Evolutionary conservation across 2,888 invertebrate species (phyloP), one percentile per base, ranked within the genome.

Genomic region (Bimastos eiseni): DNA sequence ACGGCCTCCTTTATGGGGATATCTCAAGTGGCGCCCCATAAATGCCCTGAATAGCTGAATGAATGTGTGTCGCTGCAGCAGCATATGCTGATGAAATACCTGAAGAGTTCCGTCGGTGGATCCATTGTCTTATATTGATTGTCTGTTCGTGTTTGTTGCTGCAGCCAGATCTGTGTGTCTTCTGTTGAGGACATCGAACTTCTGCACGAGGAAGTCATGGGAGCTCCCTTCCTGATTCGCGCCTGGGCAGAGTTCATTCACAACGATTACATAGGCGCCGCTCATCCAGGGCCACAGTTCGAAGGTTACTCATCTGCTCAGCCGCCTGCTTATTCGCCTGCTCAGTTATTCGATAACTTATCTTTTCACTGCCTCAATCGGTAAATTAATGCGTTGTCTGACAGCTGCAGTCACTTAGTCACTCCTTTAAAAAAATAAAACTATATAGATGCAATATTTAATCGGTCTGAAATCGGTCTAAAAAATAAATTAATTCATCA

Each of bases 231-330:
- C 30, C 88, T 91, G 15, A 38, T 91, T 37, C 83, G 91, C 38
- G 88, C 90, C 33, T 91, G 91, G 91, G 90, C 89, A 6, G 88
- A 91, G 88, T 91, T 90, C 88, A 86, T 70, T 37, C 89, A 89
- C 89, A 91, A 89, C 36, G 91, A 91, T 34, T 91, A 91, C 88
- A 91, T 91, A 24, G 91, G 91, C 33, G 91, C 91, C n/a, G 89
- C 91, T 34, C 55, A 91, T 55, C 90, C 88, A 33, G 90, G 91
- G 36, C 91, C 91, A 24, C 41, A 90, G 44, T 91, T 91, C 86
- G 91, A 91, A 90, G 90, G 91, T 89, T n/a, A n/a, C n/a, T n/a
- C n/a, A n/a, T n/a, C n/a, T n/a, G n/a, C n/a, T n/a, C n/a, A n/a
- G n/a, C n/a, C n/a, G n/a, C n/a, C 17, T 70, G n/a, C 0, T n/a